Percentiles rank a stretch among this genome's conserved stretches.
phyloP scores from a whole-genome alignment of 2,113 vertebrate genomes.

The Rhinoptilus africanus region DNA sequence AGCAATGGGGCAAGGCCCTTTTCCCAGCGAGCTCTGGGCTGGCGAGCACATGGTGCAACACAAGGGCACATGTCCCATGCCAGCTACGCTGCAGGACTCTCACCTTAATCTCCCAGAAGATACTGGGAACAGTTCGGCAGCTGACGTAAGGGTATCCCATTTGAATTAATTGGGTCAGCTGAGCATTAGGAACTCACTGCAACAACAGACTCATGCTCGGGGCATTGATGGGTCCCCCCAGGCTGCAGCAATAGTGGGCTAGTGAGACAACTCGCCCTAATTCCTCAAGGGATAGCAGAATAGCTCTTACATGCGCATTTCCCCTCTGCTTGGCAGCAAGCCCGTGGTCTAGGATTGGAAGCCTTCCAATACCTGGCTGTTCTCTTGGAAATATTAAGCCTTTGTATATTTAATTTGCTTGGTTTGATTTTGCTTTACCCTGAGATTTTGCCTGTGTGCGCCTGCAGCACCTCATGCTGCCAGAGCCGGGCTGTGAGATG shows the following conservation, averaged over 20 bases:
- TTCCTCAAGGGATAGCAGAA: not conserved
- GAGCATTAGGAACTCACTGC: not conserved
- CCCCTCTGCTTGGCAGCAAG: not conserved
- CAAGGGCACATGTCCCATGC: rapidly evolving
- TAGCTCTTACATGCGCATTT: not conserved
- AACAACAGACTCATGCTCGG: rapidly evolving
- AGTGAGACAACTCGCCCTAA: not conserved
- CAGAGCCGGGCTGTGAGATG: not conserved
- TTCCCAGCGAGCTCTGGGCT: not conserved
- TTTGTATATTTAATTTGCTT: too few relatives aligned
- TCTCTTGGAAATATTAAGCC: not conserved
- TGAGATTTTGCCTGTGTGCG: not conserved
- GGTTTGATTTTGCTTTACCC: not conserved
- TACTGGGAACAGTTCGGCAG: not conserved
- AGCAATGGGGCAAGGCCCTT: not conserved
- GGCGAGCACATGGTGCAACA: not conserved
- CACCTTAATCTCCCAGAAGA: not conserved
- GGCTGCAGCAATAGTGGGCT: not conserved
- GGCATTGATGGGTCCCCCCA: not conserved
- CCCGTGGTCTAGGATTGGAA: not conserved
- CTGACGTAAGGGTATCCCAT: not conserved
- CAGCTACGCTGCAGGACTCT: not conserved
- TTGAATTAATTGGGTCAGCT: not conserved
- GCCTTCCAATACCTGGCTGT: not conserved
- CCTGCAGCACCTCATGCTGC: not conserved